These are phyloP conservation scores for Cosmia trapezina DNA, from an alignment of 2,888 invertebrate species.

Conservation along the genomic window DNA sequence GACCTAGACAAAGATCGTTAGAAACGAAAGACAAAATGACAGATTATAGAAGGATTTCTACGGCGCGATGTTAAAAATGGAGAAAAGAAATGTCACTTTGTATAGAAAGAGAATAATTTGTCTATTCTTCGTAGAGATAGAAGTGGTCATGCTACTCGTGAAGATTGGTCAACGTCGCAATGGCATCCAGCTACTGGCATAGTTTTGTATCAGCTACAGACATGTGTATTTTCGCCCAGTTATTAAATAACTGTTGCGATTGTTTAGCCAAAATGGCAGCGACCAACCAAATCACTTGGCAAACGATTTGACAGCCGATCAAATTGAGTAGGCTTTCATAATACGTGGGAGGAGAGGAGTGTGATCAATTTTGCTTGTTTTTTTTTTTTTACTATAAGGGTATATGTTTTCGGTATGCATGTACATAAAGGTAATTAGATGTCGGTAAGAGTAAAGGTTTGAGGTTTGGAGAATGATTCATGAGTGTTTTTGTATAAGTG, in stretches of 20 bases:
- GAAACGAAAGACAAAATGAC: too few species aligned
- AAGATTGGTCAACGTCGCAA: too few species aligned
- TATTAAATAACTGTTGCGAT: not conserved
- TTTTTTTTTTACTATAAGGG: not conserved
- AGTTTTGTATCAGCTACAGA: too few species aligned
- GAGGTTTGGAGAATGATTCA: conserved; percentile 5
- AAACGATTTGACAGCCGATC: not conserved
- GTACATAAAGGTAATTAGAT: conserved; percentile 27
- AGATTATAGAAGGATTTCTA: too few species aligned
- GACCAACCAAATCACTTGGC: not conserved
- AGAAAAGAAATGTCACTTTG: too few species aligned
- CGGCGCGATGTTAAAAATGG: too few species aligned
- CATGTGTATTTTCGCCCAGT: too few species aligned
- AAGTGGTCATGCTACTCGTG: too few species aligned
- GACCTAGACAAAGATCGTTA: too few species aligned
- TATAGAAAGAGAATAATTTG: too few species aligned
- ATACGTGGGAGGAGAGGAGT: not conserved
- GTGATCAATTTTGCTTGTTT: conserved; percentile 15
- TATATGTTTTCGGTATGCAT: conserved; percentile 40
- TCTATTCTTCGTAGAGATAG: too few species aligned
- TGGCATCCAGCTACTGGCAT: not conserved
- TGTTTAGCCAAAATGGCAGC: not conserved
- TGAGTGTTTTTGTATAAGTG: conserved; percentile 1
- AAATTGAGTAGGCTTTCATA: conserved; percentile 22
- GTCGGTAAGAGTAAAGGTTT: conserved; percentile 9